phyloP scores from a whole-genome alignment of 2,113 vertebrate species.

The Pomatorhinus ruficollis region DNA sequence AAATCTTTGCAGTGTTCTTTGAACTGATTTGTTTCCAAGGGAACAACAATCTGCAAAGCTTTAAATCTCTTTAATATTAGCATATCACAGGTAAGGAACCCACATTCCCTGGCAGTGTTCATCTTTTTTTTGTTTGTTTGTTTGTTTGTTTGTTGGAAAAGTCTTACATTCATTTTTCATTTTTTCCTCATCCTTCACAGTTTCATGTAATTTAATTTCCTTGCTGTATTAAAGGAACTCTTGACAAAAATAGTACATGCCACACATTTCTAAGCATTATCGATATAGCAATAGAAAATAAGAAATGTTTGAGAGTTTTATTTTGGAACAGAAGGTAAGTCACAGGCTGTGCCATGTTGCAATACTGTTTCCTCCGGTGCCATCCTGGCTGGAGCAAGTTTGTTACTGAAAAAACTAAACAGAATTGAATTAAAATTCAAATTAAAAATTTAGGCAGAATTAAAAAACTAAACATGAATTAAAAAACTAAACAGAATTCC shows the following conservation, averaged over 20 bases:
- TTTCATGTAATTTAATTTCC: neutral
- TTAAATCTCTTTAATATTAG: conserved; percentile 27
- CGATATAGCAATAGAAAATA: neutral
- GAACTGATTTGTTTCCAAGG: conserved; percentile 70
- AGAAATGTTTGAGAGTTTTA: neutral
- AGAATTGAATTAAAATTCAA: neutral
- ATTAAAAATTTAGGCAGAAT: neutral
- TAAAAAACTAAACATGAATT: neutral
- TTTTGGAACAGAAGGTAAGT: neutral
- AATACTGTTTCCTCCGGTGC: neutral
- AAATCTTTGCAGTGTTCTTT: conserved; percentile 42
- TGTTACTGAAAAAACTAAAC: neutral
- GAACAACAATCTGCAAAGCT: conserved; percentile 43
- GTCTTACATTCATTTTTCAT: neutral
- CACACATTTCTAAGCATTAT: neutral
- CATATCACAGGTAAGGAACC: neutral
- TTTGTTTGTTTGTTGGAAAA: neutral
- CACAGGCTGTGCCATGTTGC: neutral
- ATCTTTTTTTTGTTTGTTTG: neutral
- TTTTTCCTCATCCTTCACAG: neutral
- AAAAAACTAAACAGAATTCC: neutral
- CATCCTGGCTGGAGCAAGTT: neutral
- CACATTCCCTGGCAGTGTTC: neutral
- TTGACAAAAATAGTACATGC: neutral
- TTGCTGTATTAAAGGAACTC: neutral